Evolutionary conservation across 2,888 invertebrate species (phyloP), one percentile per base, ranked within the genome.

Genomic region (Chironomus tentans): DNA sequence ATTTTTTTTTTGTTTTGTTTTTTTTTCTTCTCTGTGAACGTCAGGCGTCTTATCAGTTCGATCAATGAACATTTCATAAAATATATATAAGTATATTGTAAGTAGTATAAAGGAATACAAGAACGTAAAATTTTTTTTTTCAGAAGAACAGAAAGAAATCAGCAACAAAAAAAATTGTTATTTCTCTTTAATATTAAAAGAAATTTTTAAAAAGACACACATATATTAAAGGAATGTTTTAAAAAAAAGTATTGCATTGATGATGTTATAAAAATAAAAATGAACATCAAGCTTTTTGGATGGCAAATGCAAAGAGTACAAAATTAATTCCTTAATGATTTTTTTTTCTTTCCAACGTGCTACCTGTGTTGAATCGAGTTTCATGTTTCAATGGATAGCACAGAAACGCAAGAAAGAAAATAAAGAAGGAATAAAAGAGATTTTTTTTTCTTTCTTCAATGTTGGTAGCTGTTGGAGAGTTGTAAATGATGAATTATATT

Each of bases 401-500:
- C n/a, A 56, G 5, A 15, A 50, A 4, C 3, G 15, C 3, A n/a
- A 50, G n/a, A 50, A n/a, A 56, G 15, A 18, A 38, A 18, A 56
- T 1, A 56, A 10, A 13, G 18, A 47, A 21, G 50, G 21, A 70
- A 62, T 62, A 61, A 70, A 50, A 70, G n/a, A 48, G 38, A 38
- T 38, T 10, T 5, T 28, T 28, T 38, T 56, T 56, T 56, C 15
- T 56, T 56, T 56, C 15, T 50, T 56, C 7, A 56, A 56, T 1
- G 68, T 74, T 74, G 65, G 74, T 74, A 74, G 74, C 74, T 74
- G 74, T 74, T 74, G 65, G 74, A 74, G 38, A 38, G 74, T 74
- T 74, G 74, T 74, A 74, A 74, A 74, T 74, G 74, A 74, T 74
- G 74, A 74, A 74, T 74, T 74, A 65, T 74, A 47, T 65, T 74